A percentile compares a stretch with the other conserved stretches of the same genome.
phyloP scores from a whole-genome alignment of 2,797 vertebrate genomes.

The Octomys mimax region DNA sequence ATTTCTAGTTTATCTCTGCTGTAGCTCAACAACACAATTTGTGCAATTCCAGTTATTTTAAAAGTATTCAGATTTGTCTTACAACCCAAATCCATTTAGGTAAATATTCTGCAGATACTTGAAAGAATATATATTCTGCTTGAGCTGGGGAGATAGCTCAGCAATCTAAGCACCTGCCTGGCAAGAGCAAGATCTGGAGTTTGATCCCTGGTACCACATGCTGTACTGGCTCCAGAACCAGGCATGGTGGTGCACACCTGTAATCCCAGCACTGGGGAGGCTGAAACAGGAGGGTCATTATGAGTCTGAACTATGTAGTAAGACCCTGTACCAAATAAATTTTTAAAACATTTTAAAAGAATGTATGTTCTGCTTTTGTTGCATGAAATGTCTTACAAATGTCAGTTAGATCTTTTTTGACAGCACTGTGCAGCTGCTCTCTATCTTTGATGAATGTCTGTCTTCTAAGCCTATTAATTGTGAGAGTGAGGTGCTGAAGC shows the following conservation, averaged over 20 bases:
- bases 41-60: slow-evolving; percentile 39
- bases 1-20: slow-evolving; percentile 28
- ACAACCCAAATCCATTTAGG: not conserved
- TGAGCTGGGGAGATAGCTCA: too few relatives aligned
- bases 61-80: slow-evolving; percentile 29
- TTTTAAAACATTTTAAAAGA: not conserved
- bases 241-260: too few relatives aligned
- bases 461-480: not conserved
- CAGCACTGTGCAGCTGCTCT: not conserved
- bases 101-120: not conserved
- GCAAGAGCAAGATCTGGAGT: too few relatives aligned
- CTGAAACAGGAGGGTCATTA: too few relatives aligned
- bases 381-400: not conserved
- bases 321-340: too few relatives aligned
- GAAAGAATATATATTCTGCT: slow-evolving; percentile 25
- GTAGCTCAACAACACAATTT: not conserved
- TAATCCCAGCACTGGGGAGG: too few relatives aligned
- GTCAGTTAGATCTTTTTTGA: not conserved
- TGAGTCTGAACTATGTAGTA: too few relatives aligned
- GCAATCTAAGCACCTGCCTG: too few relatives aligned
- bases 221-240: too few relatives aligned
- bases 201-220: too few relatives aligned
- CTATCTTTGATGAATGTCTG: not conserved
- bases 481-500: not conserved
- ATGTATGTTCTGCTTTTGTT: not conserved